phyloP scores from a whole-genome alignment of 1,140 invertebrate species.

The Drosophila pectinifera region DNA sequence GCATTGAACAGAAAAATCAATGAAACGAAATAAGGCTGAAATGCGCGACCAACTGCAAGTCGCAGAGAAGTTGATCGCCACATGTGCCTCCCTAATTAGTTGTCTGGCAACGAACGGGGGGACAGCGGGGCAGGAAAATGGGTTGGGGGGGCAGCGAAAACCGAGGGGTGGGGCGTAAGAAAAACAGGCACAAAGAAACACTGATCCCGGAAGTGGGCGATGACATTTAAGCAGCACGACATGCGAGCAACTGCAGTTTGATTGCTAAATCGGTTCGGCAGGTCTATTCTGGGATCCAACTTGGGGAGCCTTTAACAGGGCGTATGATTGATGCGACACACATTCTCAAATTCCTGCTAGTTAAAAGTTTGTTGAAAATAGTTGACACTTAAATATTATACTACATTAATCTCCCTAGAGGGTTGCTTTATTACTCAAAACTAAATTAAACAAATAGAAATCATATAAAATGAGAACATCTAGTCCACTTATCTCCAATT shows the following conservation, averaged over 20 bases:
- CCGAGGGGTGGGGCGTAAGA: constrained; percentile 3
- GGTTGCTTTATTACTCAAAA: neutral
- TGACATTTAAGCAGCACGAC: constrained; percentile 67
- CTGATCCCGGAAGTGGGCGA: constrained; percentile 71
- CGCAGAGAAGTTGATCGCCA: constrained; percentile 63
- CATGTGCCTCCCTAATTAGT: constrained; percentile 76
- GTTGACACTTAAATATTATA: neutral
- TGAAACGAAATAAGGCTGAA: constrained; percentile 62
- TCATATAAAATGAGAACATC: neutral
- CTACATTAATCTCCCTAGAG: neutral
- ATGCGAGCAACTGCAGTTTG: constrained; percentile 66
- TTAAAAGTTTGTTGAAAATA: neutral
- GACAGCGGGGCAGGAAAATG: neutral
- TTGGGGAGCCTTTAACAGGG: neutral
- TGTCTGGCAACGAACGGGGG: constrained; percentile 14
- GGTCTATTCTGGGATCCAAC: constrained; percentile 33
- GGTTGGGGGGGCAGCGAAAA: constrained; percentile 9
- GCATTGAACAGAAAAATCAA: constrained; percentile 26
- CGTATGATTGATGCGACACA: constrained; percentile 33
- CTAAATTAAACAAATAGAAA: neutral
- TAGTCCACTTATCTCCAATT: neutral
- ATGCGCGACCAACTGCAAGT: constrained; percentile 68
- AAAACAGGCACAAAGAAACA: constrained; percentile 19
- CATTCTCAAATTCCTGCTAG: neutral
- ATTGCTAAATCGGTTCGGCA: constrained; percentile 56